Evolutionary conservation across 2,797 vertebrate species (phyloP).

Genomic region (Lepus oiostolus): DNA sequence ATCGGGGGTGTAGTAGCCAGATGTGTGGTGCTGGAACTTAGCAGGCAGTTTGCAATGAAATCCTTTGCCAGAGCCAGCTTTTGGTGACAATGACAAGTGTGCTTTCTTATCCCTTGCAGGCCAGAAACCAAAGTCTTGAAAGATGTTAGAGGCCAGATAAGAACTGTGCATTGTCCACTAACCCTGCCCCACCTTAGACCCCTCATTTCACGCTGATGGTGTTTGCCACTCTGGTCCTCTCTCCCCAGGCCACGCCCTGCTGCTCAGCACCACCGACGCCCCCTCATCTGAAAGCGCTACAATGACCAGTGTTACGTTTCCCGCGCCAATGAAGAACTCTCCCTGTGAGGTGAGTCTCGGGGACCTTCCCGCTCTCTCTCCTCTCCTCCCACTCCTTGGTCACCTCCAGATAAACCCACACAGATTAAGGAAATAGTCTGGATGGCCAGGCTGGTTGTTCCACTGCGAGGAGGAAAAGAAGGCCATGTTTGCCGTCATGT

Average conservation of each 20-base stretch:
- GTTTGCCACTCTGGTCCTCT: slow-evolving; percentile 19
- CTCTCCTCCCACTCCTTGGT: neutral
- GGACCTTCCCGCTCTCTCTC: slow-evolving; percentile 4
- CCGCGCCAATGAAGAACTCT: slow-evolving; percentile 96
- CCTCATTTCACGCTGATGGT: neutral
- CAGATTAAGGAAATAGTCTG: neutral
- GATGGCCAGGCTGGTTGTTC: neutral
- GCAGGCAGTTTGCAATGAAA: neutral
- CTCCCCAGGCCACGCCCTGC: slow-evolving; percentile 89
- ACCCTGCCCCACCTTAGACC: neutral
- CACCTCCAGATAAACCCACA: neutral
- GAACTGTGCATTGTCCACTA: neutral
- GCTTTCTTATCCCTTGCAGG: neutral
- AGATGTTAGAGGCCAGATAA: neutral
- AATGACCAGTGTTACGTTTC: slow-evolving; percentile 93
- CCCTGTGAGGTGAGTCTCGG: slow-evolving; percentile 93
- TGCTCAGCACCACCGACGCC: slow-evolving; percentile 92
- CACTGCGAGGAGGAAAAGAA: neutral
- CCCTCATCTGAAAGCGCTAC: slow-evolving; percentile 85
- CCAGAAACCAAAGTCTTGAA: neutral
- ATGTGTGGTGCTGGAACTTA: too few relatives aligned
- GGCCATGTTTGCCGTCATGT: neutral
- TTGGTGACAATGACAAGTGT: neutral
- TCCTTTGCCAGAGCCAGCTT: neutral
- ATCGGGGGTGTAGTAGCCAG: neutral